A percentile compares a stretch with the other conserved stretches of the same genome.
These are phyloP conservation scores for Griposia aprilina DNA, from an alignment of 2,888 invertebrate genomes.

Conservation along the genomic window DNA sequence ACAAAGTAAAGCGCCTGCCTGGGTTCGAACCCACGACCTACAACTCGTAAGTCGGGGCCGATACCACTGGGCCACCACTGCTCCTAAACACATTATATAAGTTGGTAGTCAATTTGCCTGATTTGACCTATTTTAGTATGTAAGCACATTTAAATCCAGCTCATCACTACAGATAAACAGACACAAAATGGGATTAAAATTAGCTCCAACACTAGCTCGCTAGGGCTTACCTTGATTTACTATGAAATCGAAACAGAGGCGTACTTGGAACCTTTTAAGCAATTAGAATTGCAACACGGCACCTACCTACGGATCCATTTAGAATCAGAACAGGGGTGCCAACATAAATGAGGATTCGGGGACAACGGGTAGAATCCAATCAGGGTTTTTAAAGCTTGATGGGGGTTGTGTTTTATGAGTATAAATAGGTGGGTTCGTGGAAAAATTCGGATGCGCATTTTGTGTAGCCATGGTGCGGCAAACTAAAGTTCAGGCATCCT, in stretches of 20 bases:
- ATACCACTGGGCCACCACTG: too few species aligned
- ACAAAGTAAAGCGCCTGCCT: too few species aligned
- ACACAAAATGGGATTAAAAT: constrained; percentile 3
- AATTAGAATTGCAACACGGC: constrained; percentile 53
- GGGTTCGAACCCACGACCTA: too few species aligned
- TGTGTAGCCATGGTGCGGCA: neutral
- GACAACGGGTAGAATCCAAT: constrained; percentile 45
- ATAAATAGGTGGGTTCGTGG: neutral
- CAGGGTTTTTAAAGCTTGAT: constrained; percentile 28
- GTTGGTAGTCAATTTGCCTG: too few species aligned
- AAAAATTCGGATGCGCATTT: neutral
- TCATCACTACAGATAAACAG: neutral
- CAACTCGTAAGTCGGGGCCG: too few species aligned
- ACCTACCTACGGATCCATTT: constrained; percentile 44
- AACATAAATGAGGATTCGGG: constrained; percentile 31
- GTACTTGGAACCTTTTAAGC: constrained; percentile 52
- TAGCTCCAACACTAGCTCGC: neutral
- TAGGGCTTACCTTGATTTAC: constrained; percentile 3
- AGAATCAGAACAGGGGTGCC: constrained; percentile 34
- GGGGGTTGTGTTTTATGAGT: constrained; percentile 23
- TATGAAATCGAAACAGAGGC: constrained; percentile 12
- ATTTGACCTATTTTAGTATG: neutral
- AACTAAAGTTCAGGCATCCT: too few species aligned
- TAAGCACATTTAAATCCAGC: neutral
- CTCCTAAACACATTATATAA: too few species aligned